These are phyloP conservation scores for Lamprologus lemairii DNA, from an alignment of 2,113 vertebrate species.

Conservation along the genomic window DNA sequence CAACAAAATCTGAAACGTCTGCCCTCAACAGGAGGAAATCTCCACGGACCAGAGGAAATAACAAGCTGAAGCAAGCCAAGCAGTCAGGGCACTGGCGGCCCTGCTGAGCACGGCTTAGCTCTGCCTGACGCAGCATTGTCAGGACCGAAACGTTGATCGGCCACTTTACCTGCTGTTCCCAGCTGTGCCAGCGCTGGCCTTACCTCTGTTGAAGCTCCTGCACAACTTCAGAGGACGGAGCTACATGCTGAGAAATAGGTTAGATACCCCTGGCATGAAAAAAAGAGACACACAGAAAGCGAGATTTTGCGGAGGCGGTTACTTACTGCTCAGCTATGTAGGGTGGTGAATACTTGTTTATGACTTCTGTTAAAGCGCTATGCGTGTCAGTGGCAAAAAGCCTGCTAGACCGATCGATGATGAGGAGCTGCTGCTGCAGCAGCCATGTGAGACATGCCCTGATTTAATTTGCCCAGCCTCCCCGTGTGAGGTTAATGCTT, in stretches of 20 bases:
- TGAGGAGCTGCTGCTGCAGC: slow-evolving; percentile 20
- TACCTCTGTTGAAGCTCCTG: slow-evolving; percentile 5
- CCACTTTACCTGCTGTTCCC: slow-evolving; percentile 22
- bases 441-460: slow-evolving; percentile 10
- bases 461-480: slow-evolving; percentile 28
- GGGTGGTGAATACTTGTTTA: slow-evolving; percentile 31
- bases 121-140: slow-evolving; percentile 35
- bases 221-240: slow-evolving; percentile 6
- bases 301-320: background rate
- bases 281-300: background rate
- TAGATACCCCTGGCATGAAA: background rate
- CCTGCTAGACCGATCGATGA: slow-evolving; percentile 37
- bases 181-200: slow-evolving; percentile 29
- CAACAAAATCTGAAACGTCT: background rate
- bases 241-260: slow-evolving; percentile 14
- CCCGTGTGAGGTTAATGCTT: slow-evolving; percentile 24
- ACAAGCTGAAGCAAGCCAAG: slow-evolving; percentile 2
- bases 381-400: slow-evolving; percentile 46
- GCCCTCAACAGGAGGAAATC: background rate
- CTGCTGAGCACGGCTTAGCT: slow-evolving; percentile 13
- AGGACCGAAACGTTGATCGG: slow-evolving; percentile 26
- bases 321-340: background rate
- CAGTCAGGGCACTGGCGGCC: slow-evolving; percentile 7
- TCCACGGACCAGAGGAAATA: background rate
- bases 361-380: slow-evolving; percentile 28